Percentiles rank a stretch among this genome's conserved stretches.
These are phyloP conservation scores for Ptychobarbus kaznakovi DNA, from an alignment of 2,797 vertebrate genomes.

Conservation along the genomic window DNA sequence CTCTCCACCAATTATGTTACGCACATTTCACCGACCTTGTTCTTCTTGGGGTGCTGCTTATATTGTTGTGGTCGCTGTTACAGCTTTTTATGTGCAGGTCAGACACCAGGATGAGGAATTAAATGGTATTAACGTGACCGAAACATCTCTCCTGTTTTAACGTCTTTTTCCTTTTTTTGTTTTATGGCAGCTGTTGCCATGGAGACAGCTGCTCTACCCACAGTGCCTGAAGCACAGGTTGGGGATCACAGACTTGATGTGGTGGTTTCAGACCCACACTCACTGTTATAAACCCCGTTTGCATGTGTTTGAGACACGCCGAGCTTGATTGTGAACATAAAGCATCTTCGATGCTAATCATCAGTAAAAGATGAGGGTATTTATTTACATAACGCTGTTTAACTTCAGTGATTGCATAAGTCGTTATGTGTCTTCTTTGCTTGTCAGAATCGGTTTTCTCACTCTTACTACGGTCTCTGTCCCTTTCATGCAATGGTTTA, in stretches of 20 bases:
- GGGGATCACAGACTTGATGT: slow-evolving; percentile 54
- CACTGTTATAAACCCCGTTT: slow-evolving; percentile 13
- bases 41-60: slow-evolving; percentile 2
- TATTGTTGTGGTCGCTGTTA: slow-evolving; percentile 6
- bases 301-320: neutral
- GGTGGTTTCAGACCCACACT: slow-evolving; percentile 42
- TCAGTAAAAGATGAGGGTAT: slow-evolving; percentile 14
- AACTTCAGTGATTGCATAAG: slow-evolving; percentile 8
- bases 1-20: slow-evolving; percentile 17
- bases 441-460: slow-evolving; percentile 21
- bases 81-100: neutral
- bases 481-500: neutral
- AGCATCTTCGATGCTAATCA: slow-evolving; percentile 20
- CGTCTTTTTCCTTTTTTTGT: slow-evolving; percentile 19
- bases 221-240: slow-evolving; percentile 46
- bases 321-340: slow-evolving; percentile 12
- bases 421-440: neutral
- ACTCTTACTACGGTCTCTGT: neutral
- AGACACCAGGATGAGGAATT: slow-evolving; percentile 19
- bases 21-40: slow-evolving; percentile 33
- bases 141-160: slow-evolving; percentile 32
- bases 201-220: slow-evolving; percentile 51
- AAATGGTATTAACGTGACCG: slow-evolving; percentile 20
- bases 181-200: slow-evolving; percentile 56
- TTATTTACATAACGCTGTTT: slow-evolving; percentile 31